These are phyloP conservation scores for Tetragonula clypearis DNA, from an alignment of 1,140 invertebrate genomes.

Conservation along the genomic window DNA sequence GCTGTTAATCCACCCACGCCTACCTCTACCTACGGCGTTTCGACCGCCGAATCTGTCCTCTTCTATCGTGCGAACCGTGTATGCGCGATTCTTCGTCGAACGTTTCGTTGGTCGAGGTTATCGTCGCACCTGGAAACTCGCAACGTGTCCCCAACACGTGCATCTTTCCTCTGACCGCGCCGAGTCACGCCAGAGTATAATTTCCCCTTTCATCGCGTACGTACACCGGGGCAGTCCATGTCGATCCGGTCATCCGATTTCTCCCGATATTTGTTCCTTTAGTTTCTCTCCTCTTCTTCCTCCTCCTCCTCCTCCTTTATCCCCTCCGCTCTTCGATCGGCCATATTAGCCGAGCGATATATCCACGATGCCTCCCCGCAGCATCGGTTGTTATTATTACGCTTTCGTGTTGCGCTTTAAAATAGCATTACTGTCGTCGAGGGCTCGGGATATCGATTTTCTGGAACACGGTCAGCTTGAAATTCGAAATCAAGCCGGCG, in stretches of 20 bases:
- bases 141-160: conserved; percentile 15
- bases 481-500: conserved; percentile 29
- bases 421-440: conserved; percentile 40
- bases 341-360: too few relatives aligned
- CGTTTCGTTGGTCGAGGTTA: background rate
- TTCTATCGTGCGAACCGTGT: too few relatives aligned
- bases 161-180: conserved; percentile 5
- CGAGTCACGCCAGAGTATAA: conserved; percentile 21
- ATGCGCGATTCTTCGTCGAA: background rate
- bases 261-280: conserved; percentile 7
- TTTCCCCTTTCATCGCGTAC: conserved; percentile 51
- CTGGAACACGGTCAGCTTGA: conserved; percentile 31
- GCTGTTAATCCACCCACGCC: background rate
- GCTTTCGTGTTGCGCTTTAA: conserved; percentile 47
- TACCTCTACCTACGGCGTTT: background rate
- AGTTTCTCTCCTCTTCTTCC: background rate
- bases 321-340: too few relatives aligned
- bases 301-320: too few relatives aligned
- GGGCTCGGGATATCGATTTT: conserved; percentile 40
- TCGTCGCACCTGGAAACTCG: conserved; percentile 21
- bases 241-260: conserved; percentile 28
- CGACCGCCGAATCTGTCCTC: too few relatives aligned
- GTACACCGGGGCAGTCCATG: too few relatives aligned
- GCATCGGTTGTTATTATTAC: conserved; percentile 47
- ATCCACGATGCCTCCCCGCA: background rate